phyloP scores from a whole-genome alignment of 2,888 invertebrate species.

The Sphinx pinastri region DNA sequence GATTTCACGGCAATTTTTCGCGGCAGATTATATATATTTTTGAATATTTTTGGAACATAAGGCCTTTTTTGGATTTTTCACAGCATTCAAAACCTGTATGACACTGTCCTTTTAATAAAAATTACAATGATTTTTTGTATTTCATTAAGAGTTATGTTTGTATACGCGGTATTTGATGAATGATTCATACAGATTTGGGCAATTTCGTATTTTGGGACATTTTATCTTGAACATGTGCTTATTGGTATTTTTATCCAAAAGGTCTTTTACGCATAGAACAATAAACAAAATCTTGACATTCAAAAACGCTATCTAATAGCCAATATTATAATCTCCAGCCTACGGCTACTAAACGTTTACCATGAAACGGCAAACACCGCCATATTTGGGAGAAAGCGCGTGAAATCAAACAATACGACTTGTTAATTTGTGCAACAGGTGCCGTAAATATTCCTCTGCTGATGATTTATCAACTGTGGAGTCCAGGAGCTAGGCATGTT shows the following conservation, averaged over 20 bases:
- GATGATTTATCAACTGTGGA: constrained; percentile 30
- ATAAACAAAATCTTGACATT: too few species aligned
- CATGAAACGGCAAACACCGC: not conserved
- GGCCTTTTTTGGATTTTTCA: not conserved
- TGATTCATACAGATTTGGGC: too few species aligned
- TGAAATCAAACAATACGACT: constrained; percentile 46
- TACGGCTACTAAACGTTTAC: not conserved
- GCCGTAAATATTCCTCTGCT: constrained; percentile 33
- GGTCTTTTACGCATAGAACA: too few species aligned
- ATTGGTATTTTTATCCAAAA: too few species aligned
- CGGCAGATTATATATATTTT: not conserved
- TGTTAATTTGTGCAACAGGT: constrained; percentile 43
- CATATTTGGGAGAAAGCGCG: constrained; percentile 45
- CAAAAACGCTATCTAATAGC: not conserved
- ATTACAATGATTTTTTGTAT: too few species aligned
- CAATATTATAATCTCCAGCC: not conserved
- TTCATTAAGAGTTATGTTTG: too few species aligned
- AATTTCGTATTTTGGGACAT: too few species aligned
- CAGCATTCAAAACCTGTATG: not conserved
- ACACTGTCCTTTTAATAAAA: too few species aligned
- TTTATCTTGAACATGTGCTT: too few species aligned
- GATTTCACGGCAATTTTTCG: not conserved
- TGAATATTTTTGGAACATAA: not conserved
- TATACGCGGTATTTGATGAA: too few species aligned
- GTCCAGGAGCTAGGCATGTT: constrained; percentile 4